A percentile compares a stretch with the other conserved stretches of the same genome.
phyloP scores from a whole-genome alignment of 2,113 vertebrate species.

The Ahaetulla prasina region DNA sequence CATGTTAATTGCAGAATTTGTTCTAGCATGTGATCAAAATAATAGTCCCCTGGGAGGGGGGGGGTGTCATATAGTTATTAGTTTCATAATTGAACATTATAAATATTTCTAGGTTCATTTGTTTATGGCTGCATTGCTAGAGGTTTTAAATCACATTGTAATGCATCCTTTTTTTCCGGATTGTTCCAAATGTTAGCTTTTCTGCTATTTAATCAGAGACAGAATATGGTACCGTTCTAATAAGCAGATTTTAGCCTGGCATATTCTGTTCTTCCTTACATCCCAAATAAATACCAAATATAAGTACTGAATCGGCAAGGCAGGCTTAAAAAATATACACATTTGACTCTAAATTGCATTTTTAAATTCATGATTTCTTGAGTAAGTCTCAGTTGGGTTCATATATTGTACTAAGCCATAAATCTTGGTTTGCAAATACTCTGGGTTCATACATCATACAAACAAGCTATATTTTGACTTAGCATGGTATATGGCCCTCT shows the following conservation, averaged over 20 bases:
- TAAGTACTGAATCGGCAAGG: background rate
- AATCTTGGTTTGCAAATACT: background rate
- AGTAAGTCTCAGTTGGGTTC: background rate
- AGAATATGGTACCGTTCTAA: background rate
- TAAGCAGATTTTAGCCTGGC: background rate
- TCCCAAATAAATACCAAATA: background rate
- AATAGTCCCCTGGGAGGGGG: background rate
- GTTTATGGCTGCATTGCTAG: background rate
- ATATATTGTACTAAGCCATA: background rate
- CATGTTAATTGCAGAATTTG: background rate
- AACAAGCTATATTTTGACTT: background rate
- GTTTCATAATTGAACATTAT: slow-evolving; percentile 26
- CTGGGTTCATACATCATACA: background rate
- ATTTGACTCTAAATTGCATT: background rate
- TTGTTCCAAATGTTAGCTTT: background rate
- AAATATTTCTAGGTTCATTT: background rate
- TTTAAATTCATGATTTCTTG: background rate
- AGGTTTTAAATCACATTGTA: background rate
- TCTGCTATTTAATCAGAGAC: background rate
- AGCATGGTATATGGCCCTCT: background rate
- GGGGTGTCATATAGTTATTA: background rate
- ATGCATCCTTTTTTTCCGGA: background rate
- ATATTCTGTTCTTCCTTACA: background rate
- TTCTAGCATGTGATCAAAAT: slow-evolving; percentile 24
- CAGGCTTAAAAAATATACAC: background rate